A percentile compares a stretch with the other conserved stretches of the same genome.
phyloP scores from a whole-genome alignment of 2,113 vertebrate species.

The Microtus montanus region DNA sequence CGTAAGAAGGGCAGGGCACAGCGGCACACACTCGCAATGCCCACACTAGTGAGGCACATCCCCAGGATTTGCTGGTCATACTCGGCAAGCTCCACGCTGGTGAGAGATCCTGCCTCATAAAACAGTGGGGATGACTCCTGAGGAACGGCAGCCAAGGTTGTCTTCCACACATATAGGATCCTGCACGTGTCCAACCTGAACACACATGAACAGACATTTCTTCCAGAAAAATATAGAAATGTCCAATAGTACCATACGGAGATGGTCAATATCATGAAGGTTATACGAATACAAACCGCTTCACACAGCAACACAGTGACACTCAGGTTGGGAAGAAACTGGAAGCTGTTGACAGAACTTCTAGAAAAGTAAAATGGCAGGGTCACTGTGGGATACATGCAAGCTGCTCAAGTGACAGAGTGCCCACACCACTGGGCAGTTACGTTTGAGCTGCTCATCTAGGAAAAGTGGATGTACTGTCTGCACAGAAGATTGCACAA shows the following conservation, averaged over 20 bases:
- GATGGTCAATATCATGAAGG: background rate
- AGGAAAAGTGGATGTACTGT: background rate
- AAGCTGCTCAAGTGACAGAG: background rate
- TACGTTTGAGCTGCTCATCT: background rate
- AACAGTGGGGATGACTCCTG: background rate
- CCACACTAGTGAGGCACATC: background rate
- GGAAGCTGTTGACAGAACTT: rapidly evolving
- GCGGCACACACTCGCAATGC: background rate
- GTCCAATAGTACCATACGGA: background rate
- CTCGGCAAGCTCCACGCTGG: background rate
- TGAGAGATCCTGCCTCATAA: background rate
- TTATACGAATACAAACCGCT: background rate
- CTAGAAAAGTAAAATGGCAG: background rate
- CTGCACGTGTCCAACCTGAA: background rate
- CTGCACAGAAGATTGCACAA: background rate
- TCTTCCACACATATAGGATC: background rate
- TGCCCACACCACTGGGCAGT: background rate
- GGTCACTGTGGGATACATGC: rapidly evolving
- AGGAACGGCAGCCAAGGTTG: background rate
- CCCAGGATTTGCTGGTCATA: background rate
- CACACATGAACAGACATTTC: background rate
- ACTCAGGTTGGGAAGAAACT: rapidly evolving
- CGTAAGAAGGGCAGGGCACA: background rate
- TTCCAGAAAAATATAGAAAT: background rate
- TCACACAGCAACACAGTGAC: background rate